These are phyloP conservation scores for Papilio elwesi DNA, from an alignment of 2,888 invertebrate genomes.

Conservation along the genomic window DNA sequence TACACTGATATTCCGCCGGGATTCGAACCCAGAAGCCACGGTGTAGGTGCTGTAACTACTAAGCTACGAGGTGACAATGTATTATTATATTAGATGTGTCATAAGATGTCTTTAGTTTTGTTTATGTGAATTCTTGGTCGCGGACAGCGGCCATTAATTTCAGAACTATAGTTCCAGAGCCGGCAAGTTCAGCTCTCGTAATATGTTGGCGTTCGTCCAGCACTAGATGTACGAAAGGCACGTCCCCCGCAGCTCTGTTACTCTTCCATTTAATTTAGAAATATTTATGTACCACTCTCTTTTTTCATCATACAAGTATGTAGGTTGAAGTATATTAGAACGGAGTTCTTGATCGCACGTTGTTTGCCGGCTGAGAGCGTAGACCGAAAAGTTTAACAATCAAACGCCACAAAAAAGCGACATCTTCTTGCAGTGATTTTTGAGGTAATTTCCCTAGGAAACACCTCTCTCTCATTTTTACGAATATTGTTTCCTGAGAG, in stretches of 20 bases:
- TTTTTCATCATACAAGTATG: too few relatives aligned
- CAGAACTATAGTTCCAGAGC: constrained; percentile 21
- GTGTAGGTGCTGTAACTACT: not conserved
- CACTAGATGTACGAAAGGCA: constrained; percentile 17
- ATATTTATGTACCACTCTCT: constrained; percentile 13
- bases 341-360: too few relatives aligned
- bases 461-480: too few relatives aligned
- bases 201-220: constrained; percentile 34
- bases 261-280: constrained; percentile 37
- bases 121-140: constrained; percentile 27
- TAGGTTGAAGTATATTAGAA: not conserved
- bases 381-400: too few relatives aligned
- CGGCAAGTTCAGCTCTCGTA: constrained; percentile 24
- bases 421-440: too few relatives aligned
- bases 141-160: constrained; percentile 31
- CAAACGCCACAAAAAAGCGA: too few relatives aligned
- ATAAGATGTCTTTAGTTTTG: constrained; percentile 14
- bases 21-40: not conserved
- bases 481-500: too few relatives aligned
- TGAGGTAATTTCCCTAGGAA: too few relatives aligned
- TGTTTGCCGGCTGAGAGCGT: too few relatives aligned
- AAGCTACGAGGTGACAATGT: not conserved
- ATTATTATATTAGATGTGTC: not conserved
- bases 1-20: not conserved
- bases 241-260: constrained; percentile 22